These are phyloP conservation scores for Varecia variegata DNA, from an alignment of 2,797 vertebrate species.

Conservation along the genomic window DNA sequence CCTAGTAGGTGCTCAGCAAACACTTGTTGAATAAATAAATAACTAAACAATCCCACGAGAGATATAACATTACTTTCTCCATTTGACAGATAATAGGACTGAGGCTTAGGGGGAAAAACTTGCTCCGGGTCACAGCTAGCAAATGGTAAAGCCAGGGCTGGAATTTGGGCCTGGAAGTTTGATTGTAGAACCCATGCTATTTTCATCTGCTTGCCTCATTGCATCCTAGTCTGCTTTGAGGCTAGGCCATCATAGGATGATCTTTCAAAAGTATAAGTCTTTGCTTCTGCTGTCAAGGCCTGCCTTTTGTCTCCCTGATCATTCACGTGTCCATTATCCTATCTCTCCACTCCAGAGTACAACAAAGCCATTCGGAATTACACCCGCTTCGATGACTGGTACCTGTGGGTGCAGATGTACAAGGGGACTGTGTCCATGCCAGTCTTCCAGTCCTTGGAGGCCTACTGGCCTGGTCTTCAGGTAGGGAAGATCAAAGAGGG, in stretches of 20 bases:
- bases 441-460: slow-evolving; percentile 96
- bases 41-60: background rate
- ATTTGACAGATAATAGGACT: background rate
- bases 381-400: slow-evolving; percentile 98
- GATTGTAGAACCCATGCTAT: background rate
- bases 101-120: background rate
- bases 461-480: slow-evolving; percentile 98
- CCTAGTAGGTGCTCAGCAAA: background rate
- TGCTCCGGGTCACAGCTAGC: background rate
- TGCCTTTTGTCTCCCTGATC: background rate
- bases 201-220: background rate
- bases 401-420: slow-evolving; percentile 99
- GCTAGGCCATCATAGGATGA: background rate
- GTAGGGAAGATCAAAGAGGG: slow-evolving; percentile 80
- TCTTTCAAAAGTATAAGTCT: background rate
- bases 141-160: background rate
- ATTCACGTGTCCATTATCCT: slow-evolving; percentile 17
- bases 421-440: slow-evolving; percentile 98
- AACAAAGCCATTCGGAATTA: slow-evolving; percentile 96
- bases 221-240: background rate
- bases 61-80: background rate
- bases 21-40: background rate
- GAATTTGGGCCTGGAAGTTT: slow-evolving; percentile 5
- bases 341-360: slow-evolving; percentile 87
- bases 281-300: background rate